phyloP scores from a whole-genome alignment of 2,113 vertebrate genomes.

The Asarcornis scutulata region DNA sequence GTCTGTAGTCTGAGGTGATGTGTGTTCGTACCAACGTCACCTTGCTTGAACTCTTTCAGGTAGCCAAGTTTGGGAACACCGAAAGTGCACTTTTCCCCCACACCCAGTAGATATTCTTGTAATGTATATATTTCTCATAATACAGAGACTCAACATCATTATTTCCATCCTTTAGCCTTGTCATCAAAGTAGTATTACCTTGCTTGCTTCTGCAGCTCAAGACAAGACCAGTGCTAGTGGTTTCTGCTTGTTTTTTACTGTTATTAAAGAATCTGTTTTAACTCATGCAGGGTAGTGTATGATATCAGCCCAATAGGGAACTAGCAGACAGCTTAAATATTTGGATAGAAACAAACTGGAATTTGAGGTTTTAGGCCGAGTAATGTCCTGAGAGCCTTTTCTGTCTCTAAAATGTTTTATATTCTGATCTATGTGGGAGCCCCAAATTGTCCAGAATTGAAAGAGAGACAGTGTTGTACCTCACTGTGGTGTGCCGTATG shows the following conservation, averaged over 20 bases:
- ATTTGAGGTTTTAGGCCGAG: neutral
- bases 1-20: neutral
- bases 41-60: neutral
- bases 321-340: neutral
- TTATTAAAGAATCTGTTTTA: neutral
- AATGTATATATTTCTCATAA: neutral
- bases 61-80: neutral
- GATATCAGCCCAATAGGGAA: neutral
- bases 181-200: neutral
- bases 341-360: neutral
- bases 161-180: neutral
- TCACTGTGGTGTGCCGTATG: neutral
- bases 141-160: neutral
- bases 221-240: neutral
- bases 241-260: neutral
- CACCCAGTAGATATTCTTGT: rapidly evolving
- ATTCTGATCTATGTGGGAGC: neutral
- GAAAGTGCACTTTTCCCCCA: neutral
- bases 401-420: neutral
- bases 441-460: neutral
- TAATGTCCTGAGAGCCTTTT: neutral
- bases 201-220: neutral
- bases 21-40: neutral
- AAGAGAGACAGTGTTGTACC: neutral
- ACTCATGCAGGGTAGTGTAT: neutral